Percentiles rank a stretch among this genome's conserved stretches.
Evolutionary conservation across 2,888 invertebrate genomes (phyloP).

Genomic region (Ferdinandea cuprea): DNA sequence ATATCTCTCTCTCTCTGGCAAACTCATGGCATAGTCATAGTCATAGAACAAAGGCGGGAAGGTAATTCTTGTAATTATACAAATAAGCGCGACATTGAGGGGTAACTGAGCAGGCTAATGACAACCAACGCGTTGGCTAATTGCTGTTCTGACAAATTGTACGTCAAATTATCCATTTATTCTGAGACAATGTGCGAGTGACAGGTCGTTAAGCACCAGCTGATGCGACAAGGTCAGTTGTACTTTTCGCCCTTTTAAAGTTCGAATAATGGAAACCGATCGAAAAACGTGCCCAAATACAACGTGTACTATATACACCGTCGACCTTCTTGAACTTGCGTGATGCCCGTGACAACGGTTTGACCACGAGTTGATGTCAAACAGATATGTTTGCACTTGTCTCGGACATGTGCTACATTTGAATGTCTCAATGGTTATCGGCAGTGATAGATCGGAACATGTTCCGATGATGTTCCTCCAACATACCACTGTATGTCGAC

Average conservation of each 20-base stretch:
- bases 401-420: conserved; percentile 46
- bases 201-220: conserved; percentile 39
- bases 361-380: conserved; percentile 61
- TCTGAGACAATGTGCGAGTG: conserved; percentile 24
- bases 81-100: conserved; percentile 43
- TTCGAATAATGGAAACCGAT: not conserved
- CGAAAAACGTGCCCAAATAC: not conserved
- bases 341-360: conserved; percentile 44
- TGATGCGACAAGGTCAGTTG: conserved; percentile 30
- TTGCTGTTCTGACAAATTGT: conserved; percentile 67
- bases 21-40: conserved; percentile 11
- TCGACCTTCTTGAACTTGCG: conserved; percentile 49
- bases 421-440: conserved; percentile 51
- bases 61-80: conserved; percentile 58
- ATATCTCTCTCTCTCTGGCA: conserved; percentile 37
- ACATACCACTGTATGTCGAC: conserved; percentile 27
- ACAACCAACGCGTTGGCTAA: conserved; percentile 49
- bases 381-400: conserved; percentile 15
- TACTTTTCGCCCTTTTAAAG: conserved; percentile 34
- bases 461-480: conserved; percentile 37
- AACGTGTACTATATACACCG: not conserved
- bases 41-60: conserved; percentile 64
- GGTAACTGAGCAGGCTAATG: conserved; percentile 5
- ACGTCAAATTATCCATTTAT: conserved; percentile 55
- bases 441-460: conserved; percentile 29